Evolutionary conservation across 2,888 invertebrate genomes (phyloP), one percentile per base, ranked within the genome.

Genomic region (Eumacrocentrus americanus): DNA sequence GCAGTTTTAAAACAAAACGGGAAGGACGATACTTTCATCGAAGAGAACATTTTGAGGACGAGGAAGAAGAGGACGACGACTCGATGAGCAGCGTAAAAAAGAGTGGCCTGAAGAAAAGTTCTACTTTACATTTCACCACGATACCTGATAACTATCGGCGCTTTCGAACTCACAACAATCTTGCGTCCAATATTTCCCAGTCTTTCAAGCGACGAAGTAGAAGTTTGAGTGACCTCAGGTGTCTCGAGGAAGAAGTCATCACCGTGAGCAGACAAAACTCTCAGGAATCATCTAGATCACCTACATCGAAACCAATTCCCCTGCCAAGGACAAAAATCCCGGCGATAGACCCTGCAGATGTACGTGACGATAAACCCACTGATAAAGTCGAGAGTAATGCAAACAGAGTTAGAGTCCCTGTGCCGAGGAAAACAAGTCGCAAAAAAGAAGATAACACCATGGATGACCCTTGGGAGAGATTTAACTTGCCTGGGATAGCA

Each of bases 211-310:
- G 74, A n/a, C 72, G 70, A n/a, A 73, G 74, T 6, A 63, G 70
- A 1, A 76, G 75, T 42, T 61, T 76, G 44, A 72, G 72, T 35
- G 73, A 76, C 51, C 58, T 75, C 2, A 72, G 70, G 34, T 63
- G 67, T n/a, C 53, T 68, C 2, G 72, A 72, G 4, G 57, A 57
- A 18, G 42, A 38, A 42, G 23, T 9, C 2, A 18, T 54, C 3
- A 11, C 11, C 1, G 54, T 23, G 25, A 23, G 29, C 11, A 29
- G n/a, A 16, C 5, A 29, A 4, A 18, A 34, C 29, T 6, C 37
- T 0, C 5, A 9, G 4, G n/a, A n/a, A n/a, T n/a, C n/a, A n/a
- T 18, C 42, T 6, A 42, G 34, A 18, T 20, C 54, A 16, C 12
- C 40, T 5, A 62, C 54, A 18, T 25, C 29, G 38, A 71, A 67